Base-by-base conservation (phyloP, 2,797 vertebrate genomes). In the Bufotes viridis region DNA sequence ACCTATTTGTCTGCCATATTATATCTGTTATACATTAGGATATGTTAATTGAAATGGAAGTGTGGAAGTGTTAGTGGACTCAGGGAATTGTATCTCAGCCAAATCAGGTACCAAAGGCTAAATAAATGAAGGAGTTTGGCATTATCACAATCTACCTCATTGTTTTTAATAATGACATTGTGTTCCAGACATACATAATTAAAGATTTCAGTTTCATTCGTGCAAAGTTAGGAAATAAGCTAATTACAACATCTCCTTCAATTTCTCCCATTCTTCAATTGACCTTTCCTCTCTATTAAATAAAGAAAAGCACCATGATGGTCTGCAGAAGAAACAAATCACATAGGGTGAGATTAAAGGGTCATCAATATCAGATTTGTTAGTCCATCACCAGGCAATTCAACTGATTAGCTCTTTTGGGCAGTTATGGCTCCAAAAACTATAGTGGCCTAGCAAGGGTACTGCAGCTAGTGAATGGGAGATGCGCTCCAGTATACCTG, bases 101-200 rank as follows among this genome's bases (percentile, higher is more conserved):
- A 53, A 67, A 81, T 74, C 0, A 88, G 51, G 9, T 49, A 58
- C 51, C 70, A 24, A 76, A 80, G n/a, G 20, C 34, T 57, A 14
- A 34, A 49, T 18, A 65, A 81, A 63, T 70, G n/a, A 80, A 85
- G 61, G 20, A 4, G 42, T 72, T 29, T 89, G 78, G 65, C 57
- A 85, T 61, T 53, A 51, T 79, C 63, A 58, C 76, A 84, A 61
- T 84, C 15, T 13, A 84, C 82, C 53, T 87, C 18, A 70, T 67
- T 81, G 63, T 85, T 65, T 74, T 7, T 85, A 85, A 81, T 76
- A 81, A 80, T 88, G 67, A 81, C 87, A 85, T 58, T 89, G 69
- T 89, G 69, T 89, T 85, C 87, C 70, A 81, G 58, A 76, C 83
- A 69, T 18, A 65, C 69, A 76, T 81, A 69, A 82, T 89, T 85